phyloP scores from a whole-genome alignment of 2,888 invertebrate genomes.

The Rhagonycha lutea region DNA sequence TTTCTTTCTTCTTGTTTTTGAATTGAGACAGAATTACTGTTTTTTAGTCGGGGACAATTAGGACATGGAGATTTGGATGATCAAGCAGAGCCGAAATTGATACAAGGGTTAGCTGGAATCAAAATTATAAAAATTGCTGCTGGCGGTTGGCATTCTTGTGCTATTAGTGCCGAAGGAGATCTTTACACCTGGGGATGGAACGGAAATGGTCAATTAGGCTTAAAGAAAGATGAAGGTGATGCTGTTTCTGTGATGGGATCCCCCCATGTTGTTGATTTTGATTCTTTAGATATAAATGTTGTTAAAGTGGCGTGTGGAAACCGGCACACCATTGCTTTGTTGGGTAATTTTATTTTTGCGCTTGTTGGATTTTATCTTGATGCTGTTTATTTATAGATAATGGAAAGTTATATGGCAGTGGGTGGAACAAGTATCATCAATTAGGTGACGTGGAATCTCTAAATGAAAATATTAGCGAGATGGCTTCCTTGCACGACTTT shows the following conservation, averaged over 20 bases:
- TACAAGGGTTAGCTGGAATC: constrained; percentile 78
- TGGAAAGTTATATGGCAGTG: constrained; percentile 72
- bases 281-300: constrained; percentile 49
- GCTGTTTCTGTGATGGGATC: constrained; percentile 55
- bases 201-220: constrained; percentile 82
- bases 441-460: constrained; percentile 59
- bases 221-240: constrained; percentile 54
- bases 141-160: constrained; percentile 88
- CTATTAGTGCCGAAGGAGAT: constrained; percentile 78
- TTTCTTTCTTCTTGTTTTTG: background rate
- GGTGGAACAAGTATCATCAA: constrained; percentile 84
- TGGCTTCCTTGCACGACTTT: constrained; percentile 42
- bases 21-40: background rate
- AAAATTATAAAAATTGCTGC: constrained; percentile 71
- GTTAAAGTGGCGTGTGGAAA: constrained; percentile 72
- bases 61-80: constrained; percentile 76
- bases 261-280: constrained; percentile 59
- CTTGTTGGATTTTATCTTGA: background rate
- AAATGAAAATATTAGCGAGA: constrained; percentile 39
- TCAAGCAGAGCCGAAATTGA: constrained; percentile 64
- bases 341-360: constrained; percentile 54
- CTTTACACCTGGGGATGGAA: constrained; percentile 93
- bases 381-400: constrained; percentile 57
- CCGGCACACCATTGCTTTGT: constrained; percentile 72
- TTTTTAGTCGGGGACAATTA: constrained; percentile 82